A percentile compares a stretch with the other conserved stretches of the same genome.
These are phyloP conservation scores for Iselma pallidipennis DNA, from an alignment of 2,888 invertebrate species.

Conservation along the genomic window DNA sequence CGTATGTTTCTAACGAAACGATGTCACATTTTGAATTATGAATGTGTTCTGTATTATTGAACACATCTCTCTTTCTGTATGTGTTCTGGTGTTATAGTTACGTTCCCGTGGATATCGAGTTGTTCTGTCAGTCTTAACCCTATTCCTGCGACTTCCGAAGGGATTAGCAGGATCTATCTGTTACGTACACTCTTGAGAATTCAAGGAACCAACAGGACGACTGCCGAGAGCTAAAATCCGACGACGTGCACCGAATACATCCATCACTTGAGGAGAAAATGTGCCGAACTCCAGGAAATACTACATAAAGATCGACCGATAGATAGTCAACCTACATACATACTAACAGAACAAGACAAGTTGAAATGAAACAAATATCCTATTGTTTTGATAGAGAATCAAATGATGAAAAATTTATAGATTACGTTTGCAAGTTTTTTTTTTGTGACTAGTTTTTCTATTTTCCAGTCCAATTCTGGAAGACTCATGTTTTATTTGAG, in stretches of 20 bases:
- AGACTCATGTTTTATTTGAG: not conserved
- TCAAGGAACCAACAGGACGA: slow-evolving; percentile 19
- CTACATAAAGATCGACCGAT: not conserved
- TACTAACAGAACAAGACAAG: not conserved
- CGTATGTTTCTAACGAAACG: not conserved
- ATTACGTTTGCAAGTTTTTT: not conserved
- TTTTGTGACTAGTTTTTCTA: not conserved
- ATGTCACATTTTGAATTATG: slow-evolving; percentile 12
- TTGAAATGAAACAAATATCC: not conserved
- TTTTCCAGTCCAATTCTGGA: not conserved
- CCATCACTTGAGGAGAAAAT: slow-evolving; percentile 23
- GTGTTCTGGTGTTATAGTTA: not conserved
- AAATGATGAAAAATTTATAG: not conserved
- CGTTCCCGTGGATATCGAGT: slow-evolving; percentile 17
- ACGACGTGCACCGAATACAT: slow-evolving; percentile 28
- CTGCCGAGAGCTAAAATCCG: slow-evolving; percentile 18
- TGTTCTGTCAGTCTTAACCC: slow-evolving; percentile 19
- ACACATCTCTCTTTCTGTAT: not conserved
- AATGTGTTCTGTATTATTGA: slow-evolving; percentile 11
- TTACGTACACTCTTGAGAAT: slow-evolving; percentile 24
- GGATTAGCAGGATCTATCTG: slow-evolving; percentile 31
- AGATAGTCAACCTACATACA: not conserved
- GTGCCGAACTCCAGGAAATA: slow-evolving; percentile 15
- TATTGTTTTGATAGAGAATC: not conserved
- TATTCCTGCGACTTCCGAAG: slow-evolving; percentile 23